Percentiles rank a stretch among this genome's conserved stretches.
phyloP scores from a whole-genome alignment of 2,797 vertebrate species.

The Amblyopsis hoosieri region DNA sequence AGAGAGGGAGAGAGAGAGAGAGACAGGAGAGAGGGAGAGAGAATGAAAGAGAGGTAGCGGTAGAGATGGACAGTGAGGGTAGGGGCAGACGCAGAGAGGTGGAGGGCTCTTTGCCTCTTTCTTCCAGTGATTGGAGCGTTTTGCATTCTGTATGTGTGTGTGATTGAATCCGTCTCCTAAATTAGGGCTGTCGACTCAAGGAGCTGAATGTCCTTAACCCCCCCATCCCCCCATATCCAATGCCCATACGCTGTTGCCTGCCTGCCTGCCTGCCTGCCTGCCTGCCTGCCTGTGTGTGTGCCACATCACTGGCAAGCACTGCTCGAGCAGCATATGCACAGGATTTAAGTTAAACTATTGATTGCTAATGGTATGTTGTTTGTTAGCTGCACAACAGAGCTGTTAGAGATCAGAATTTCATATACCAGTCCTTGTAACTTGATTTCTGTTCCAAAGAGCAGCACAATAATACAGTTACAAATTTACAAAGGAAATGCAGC shows the following conservation, averaged over 20 bases:
- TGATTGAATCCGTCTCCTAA: slow-evolving; percentile 99
- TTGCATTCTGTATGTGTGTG: slow-evolving; percentile 92
- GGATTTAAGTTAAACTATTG: slow-evolving; percentile 70
- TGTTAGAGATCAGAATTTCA: slow-evolving; percentile 27
- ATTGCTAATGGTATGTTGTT: slow-evolving; percentile 74
- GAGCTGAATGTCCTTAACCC: slow-evolving; percentile 91
- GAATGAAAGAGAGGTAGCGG: slow-evolving; percentile 53
- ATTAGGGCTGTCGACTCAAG: slow-evolving; percentile 98
- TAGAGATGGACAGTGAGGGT: slow-evolving; percentile 70
- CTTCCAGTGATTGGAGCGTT: slow-evolving; percentile 96
- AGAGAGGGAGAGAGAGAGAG: slow-evolving; percentile 67
- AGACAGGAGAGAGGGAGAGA: slow-evolving; percentile 42
- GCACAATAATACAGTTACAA: slow-evolving; percentile 9
- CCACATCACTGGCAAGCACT: slow-evolving; percentile 63
- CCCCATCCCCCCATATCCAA: slow-evolving; percentile 63
- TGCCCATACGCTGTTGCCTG: slow-evolving; percentile 41
- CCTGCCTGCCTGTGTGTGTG: slow-evolving; percentile 25
- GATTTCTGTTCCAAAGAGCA: slow-evolving; percentile 48
- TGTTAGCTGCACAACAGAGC: slow-evolving; percentile 51
- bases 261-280: slow-evolving; percentile 21
- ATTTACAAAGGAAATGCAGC: slow-evolving; percentile 1
- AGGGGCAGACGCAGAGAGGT: slow-evolving; percentile 64
- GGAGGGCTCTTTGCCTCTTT: slow-evolving; percentile 78
- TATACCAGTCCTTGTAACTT: slow-evolving; percentile 33
- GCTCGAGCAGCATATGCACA: slow-evolving; percentile 67